A percentile compares a stretch with the other conserved stretches of the same genome.
Conservation (phyloP, 2,113 vertebrate genomes). For the Azemiops feae region DNA sequence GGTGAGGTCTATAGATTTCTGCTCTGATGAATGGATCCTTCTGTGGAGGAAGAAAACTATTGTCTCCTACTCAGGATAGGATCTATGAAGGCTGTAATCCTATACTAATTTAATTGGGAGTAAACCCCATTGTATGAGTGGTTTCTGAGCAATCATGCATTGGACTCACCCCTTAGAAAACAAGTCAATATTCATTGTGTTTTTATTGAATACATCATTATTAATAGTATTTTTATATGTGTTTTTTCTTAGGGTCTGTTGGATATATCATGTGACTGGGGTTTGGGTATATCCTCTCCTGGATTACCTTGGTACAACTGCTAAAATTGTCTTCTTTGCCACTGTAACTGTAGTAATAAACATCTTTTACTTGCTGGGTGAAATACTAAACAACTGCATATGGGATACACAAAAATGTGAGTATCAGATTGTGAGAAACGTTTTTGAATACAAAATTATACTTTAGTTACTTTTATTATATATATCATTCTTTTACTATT, state of each 20-base stretch:
- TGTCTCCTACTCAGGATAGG: too few species aligned
- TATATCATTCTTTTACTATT: not conserved
- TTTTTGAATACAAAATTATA: not conserved
- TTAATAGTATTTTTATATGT: slow-evolving; percentile 29
- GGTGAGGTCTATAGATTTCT: not conserved
- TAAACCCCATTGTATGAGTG: not conserved
- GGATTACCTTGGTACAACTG: slow-evolving; percentile 81
- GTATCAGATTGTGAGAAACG: slow-evolving; percentile 52
- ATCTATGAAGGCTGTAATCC: too few species aligned
- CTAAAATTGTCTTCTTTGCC: slow-evolving; percentile 84
- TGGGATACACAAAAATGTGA: slow-evolving; percentile 88
- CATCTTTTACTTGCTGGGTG: slow-evolving; percentile 88
- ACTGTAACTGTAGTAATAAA: slow-evolving; percentile 76
- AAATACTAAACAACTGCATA: slow-evolving; percentile 93
- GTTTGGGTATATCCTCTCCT: slow-evolving; percentile 96
- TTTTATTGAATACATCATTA: not conserved
- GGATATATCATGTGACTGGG: slow-evolving; percentile 94
- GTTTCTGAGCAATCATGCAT: not conserved
- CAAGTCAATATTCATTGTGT: not conserved
- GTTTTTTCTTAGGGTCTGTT: slow-evolving; percentile 83
- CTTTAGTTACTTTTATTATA: not conserved
- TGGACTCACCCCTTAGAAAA: not conserved
- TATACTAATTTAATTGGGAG: not conserved
- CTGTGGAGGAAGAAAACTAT: not conserved
- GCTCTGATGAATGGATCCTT: not conserved